phyloP scores from a whole-genome alignment of 2,888 invertebrate genomes.

The Temnothorax ravouxi region DNA sequence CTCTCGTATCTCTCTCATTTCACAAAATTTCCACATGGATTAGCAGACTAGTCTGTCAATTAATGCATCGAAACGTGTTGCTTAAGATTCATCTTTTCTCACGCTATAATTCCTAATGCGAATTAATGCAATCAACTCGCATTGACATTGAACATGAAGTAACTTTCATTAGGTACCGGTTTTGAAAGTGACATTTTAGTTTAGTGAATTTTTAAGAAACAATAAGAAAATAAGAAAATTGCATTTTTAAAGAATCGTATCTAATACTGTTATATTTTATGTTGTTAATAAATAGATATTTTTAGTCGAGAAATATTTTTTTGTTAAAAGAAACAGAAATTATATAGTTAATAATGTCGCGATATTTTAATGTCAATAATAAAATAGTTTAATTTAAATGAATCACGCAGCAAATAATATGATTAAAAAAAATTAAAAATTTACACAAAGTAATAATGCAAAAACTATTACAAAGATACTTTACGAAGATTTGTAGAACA shows the following conservation, averaged over 20 bases:
- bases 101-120: constrained; percentile 1
- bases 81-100: constrained; percentile 1
- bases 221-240: background rate
- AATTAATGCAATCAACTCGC: constrained; percentile 34
- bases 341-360: background rate
- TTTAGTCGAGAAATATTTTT: background rate
- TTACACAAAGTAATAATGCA: background rate
- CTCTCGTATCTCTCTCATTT: constrained; percentile 9
- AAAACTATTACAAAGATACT: background rate
- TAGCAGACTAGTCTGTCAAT: background rate
- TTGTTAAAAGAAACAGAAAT: background rate
- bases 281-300: background rate
- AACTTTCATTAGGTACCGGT: background rate
- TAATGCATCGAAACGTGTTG: background rate
- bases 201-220: background rate
- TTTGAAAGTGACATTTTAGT: background rate
- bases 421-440: background rate
- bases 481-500: background rate
- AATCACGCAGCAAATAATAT: background rate
- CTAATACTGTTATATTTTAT: background rate
- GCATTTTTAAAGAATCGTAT: background rate
- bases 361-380: no score
- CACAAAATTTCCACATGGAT: constrained; percentile 29
- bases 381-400: background rate
- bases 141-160: constrained; percentile 34